These are phyloP conservation scores for Trachelus stipa DNA, from an alignment of 2,888 invertebrate species.

Conservation along the genomic window DNA sequence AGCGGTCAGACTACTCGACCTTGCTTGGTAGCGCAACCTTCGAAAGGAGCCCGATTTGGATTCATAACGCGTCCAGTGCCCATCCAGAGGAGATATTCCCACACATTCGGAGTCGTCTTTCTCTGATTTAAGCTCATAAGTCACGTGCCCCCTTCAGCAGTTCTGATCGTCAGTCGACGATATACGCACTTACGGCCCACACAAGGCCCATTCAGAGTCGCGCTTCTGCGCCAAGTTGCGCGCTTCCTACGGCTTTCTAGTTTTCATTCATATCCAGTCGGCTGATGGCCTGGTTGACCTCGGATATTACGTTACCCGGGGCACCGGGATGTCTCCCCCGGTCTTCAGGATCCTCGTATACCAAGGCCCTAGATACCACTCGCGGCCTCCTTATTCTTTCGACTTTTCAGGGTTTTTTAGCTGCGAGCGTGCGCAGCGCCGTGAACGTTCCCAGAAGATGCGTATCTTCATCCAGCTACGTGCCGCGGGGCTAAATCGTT, in stretches of 20 bases:
- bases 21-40: not conserved
- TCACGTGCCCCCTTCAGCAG: slow-evolving; percentile 20
- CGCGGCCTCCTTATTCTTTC: not conserved
- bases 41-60: slow-evolving; percentile 6
- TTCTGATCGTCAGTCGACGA: slow-evolving; percentile 29
- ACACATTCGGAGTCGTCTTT: slow-evolving; percentile 36
- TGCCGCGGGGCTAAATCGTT: slow-evolving; percentile 52
- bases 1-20: not conserved
- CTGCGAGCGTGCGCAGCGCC: not conserved
- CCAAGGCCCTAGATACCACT: slow-evolving; percentile 1
- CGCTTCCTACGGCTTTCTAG: slow-evolving; percentile 35
- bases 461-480: slow-evolving; percentile 51
- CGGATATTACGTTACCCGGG: slow-evolving; percentile 56
- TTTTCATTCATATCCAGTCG: slow-evolving; percentile 61
- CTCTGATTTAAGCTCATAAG: slow-evolving; percentile 31
- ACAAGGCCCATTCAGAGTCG: slow-evolving; percentile 51
- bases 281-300: slow-evolving; percentile 57
- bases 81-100: slow-evolving; percentile 30
- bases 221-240: slow-evolving; percentile 40
- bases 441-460: slow-evolving; percentile 54
- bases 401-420: slow-evolving; percentile 7
- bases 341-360: not conserved
- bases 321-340: not conserved
- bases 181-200: slow-evolving; percentile 32
- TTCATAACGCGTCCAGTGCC: slow-evolving; percentile 1